Evolutionary conservation across 2,888 invertebrate genomes (phyloP), one percentile per base, ranked within the genome.

Genomic region (Halocaridina rubra): DNA sequence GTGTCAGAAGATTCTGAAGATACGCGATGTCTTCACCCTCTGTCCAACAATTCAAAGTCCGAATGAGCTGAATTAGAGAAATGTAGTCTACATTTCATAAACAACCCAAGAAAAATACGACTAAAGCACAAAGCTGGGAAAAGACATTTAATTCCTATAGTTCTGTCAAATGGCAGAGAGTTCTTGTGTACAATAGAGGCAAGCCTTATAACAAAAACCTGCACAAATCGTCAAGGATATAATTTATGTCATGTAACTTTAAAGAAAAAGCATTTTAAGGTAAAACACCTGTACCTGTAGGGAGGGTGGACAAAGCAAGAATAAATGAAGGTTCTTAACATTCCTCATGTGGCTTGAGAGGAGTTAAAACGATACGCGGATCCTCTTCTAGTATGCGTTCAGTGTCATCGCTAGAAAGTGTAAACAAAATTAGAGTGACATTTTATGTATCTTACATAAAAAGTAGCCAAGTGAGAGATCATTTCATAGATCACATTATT

Each of bases 341-440:
- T 32, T 86, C 86, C 30, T 86, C 86, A 29, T 82, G 82, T 59
- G 67, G 67, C 80, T 86, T 86, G 33, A 86, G 76, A 24, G 86
- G 86, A 64, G 86, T 82, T 59, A 86, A 59, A 24, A 86, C 86
- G 33, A 86, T 86, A 8, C 86, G 81, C 22, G 86, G 86, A 46
- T 86, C 86, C 67, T 86, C 86, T 33, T 86, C 81, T 16, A 86
- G 30, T 29, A 86, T 86, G 29, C 86, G 78, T 27, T 86, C 86
- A 1, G 82, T 82, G 80, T 82, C 86, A 22, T 86, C 86, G 22
- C 82, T 82, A 80, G n/a, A n/a, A n/a, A n/a, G n/a, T n/a, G n/a
- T n/a, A n/a, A n/a, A n/a, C n/a, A n/a, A n/a, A n/a, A n/a, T n/a
- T n/a, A n/a, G n/a, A n/a, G n/a, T n/a, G n/a, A n/a, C n/a, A n/a